Base-by-base conservation (phyloP, 2,113 vertebrate genomes). In the Phodopus roborovskii region DNA sequence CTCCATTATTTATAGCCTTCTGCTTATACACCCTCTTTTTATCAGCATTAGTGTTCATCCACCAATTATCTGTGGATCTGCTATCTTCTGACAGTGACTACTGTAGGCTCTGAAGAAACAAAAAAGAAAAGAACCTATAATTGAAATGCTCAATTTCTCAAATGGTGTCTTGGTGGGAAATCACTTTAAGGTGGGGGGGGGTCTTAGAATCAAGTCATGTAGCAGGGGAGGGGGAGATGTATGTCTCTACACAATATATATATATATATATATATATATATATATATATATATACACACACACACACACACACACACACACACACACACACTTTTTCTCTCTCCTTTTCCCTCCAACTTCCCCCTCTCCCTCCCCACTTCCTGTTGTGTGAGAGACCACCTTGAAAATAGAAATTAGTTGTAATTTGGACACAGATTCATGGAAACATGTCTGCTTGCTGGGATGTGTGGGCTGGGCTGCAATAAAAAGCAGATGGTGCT, bases 1-100 rank as follows among this genome's bases (percentile, higher is more conserved):
- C 22, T n/a, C 89, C 68, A 66, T 86, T 53, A 94, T 77, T 93
- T 89, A 36, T 70, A 42, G 39, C 39, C 74, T 62, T 88, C 45
- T 50, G 20, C 2, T 86, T 48, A 75, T 33, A 50, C 11, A 93
- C 28, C 62, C 6, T 24, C 33, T 75, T 82, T 88, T 88, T 84
- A 88, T 73, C 33, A 73, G 26, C 70, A 91, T 16, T 75, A 30
- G 36, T 78, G 81, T 24, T 85, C 36, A 91, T 45, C n/a, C 19
- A 50, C 11, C 36, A 91, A 96, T 58, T 88, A 93, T 88, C 73
- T 90, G 28, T 10, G 7, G 22, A 26, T 53, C 4, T 70, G 7
- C 50, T 53, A 62, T 16, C 24, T 36, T 56, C 16, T 75, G 50
- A 53, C 62, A 85, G 64, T 91, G 71, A 84, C 64, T 85, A 50